A percentile compares a stretch with the other conserved stretches of the same genome.
Evolutionary conservation across 92 coral and sea anemone species (phyloP).

Genomic region (Epizoanthus scotinus): DNA sequence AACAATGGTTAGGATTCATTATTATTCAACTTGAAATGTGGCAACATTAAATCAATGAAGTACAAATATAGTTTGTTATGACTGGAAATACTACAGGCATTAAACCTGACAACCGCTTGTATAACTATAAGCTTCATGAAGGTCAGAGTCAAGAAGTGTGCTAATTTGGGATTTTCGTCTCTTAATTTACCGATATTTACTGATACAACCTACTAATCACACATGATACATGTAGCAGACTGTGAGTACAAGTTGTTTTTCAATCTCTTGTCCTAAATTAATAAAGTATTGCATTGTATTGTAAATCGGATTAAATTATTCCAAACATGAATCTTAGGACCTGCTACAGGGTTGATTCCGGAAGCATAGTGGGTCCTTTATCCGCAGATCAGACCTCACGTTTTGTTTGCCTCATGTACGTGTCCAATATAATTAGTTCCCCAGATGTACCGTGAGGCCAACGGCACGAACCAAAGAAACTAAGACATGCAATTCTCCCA

Average conservation of each 20-base stretch:
- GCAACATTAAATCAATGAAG: not conserved
- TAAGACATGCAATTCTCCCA: not conserved
- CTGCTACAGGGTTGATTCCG: not conserved
- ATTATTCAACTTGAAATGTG: too few species aligned
- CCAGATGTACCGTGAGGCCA: not conserved
- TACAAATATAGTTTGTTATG: not conserved
- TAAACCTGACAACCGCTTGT: too few species aligned
- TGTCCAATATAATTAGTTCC: not conserved
- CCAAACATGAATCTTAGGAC: not conserved
- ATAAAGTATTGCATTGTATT: too few species aligned
- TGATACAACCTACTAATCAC: too few species aligned
- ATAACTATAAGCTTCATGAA: too few species aligned
- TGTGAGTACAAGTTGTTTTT: not conserved
- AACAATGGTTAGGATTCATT: not conserved
- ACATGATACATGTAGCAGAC: too few species aligned
- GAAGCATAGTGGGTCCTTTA: not conserved
- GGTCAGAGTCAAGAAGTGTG: not conserved
- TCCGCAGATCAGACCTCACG: not conserved
- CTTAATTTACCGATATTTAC: too few species aligned
- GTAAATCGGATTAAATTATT: conserved; percentile 6
- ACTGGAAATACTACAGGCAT: not conserved
- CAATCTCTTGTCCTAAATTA: not conserved
- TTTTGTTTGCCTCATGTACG: not conserved
- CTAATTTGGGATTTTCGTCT: not conserved
- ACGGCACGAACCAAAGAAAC: not conserved